Evolutionary conservation across 1,140 invertebrate genomes (phyloP).

Genomic region (Papilio aristodemus): DNA sequence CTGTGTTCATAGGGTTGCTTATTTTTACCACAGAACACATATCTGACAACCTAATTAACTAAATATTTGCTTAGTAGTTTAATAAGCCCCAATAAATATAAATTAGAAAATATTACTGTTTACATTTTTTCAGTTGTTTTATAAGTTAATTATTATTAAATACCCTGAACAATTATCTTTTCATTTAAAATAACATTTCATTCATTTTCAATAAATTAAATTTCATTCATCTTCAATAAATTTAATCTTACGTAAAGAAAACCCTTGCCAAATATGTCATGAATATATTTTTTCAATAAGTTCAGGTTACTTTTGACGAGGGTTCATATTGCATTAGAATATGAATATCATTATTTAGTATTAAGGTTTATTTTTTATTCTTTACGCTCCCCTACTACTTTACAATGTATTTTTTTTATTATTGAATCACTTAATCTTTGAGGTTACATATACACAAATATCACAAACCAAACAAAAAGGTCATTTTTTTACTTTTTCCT

Average conservation of each 20-base stretch:
- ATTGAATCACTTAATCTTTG: too few species aligned
- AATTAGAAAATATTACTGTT: too few species aligned
- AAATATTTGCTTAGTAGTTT: not conserved
- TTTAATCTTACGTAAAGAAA: not conserved
- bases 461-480: too few species aligned
- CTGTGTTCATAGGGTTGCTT: not conserved
- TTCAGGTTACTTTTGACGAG: not conserved
- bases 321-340: not conserved
- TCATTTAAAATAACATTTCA: too few species aligned
- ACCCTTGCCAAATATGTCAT: not conserved
- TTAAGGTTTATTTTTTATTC: not conserved
- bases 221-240: not conserved
- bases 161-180: too few species aligned
- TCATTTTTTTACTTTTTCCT: too few species aligned
- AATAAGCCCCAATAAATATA: not conserved
- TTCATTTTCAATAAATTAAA: not conserved
- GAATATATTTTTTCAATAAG: constrained; percentile 19
- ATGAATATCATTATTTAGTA: constrained; percentile 15
- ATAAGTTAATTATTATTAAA: too few species aligned
- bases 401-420: too few species aligned
- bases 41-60: not conserved
- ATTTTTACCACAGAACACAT: not conserved
- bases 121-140: too few species aligned
- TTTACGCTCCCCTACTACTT: too few species aligned
- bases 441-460: too few species aligned